A percentile compares a stretch with the other conserved stretches of the same genome.
phyloP scores from a whole-genome alignment of 1,140 invertebrate species.

The Solenopsis invicta region DNA sequence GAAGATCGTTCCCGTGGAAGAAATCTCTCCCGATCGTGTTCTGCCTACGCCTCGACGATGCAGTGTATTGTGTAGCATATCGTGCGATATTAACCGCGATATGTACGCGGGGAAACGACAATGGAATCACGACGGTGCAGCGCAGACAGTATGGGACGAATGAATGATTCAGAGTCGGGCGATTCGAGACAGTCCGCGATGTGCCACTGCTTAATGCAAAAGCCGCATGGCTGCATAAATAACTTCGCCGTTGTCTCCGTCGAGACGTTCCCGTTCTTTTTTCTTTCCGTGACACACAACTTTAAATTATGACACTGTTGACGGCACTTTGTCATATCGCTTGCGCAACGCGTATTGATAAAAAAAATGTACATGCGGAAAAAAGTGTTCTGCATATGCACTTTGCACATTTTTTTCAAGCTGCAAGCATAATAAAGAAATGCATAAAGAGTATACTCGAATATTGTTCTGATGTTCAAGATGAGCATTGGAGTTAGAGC shows the following conservation, averaged over 20 bases:
- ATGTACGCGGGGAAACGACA: slow-evolving; percentile 25
- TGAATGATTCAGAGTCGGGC: slow-evolving; percentile 56
- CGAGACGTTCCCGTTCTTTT: neutral
- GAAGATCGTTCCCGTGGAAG: neutral
- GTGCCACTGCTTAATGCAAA: slow-evolving; percentile 39
- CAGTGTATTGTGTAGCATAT: slow-evolving; percentile 1
- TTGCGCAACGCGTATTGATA: neutral
- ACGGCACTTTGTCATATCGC: neutral
- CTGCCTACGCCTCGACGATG: slow-evolving; percentile 34
- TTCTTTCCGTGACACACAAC: slow-evolving; percentile 1
- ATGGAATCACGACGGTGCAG: slow-evolving; percentile 10
- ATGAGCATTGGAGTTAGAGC: neutral
- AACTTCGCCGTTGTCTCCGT: neutral
- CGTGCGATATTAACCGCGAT: slow-evolving; percentile 45
- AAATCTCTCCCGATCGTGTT: slow-evolving; percentile 34
- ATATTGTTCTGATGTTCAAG: neutral
- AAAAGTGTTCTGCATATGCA: neutral
- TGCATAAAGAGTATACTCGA: neutral
- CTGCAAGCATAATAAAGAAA: neutral
- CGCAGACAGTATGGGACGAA: slow-evolving; percentile 37
- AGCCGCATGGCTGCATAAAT: slow-evolving; percentile 38
- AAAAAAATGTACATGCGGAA: neutral
- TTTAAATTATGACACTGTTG: neutral
- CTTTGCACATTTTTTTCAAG: neutral
- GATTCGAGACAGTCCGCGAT: slow-evolving; percentile 32